phyloP scores from a whole-genome alignment of 2,888 invertebrate species.

The Drosophila mulleri region DNA sequence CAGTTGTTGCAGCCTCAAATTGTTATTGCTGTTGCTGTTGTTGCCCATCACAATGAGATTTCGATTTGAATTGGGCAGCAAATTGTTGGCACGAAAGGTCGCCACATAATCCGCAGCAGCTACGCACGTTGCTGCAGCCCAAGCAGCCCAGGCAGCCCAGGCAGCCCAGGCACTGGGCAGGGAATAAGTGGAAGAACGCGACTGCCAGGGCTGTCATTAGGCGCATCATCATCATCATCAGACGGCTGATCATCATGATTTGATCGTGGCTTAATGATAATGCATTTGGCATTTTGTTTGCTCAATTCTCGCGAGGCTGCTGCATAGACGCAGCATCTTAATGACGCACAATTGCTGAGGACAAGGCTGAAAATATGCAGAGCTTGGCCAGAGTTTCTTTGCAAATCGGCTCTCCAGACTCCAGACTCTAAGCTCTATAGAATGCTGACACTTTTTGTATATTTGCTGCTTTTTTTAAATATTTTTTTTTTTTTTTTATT shows the following conservation, averaged over 20 bases:
- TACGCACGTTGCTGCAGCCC: conserved; percentile 53
- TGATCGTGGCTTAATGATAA: conserved; percentile 66
- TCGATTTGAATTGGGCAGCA: conserved; percentile 57
- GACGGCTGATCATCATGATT: conserved; percentile 32
- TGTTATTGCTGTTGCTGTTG: conserved; percentile 19
- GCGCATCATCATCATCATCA: conserved; percentile 22
- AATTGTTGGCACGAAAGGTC: conserved; percentile 55
- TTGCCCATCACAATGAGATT: conserved; percentile 47
- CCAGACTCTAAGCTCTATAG: not conserved
- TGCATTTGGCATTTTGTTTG: conserved; percentile 71
- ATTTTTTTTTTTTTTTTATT: not conserved
- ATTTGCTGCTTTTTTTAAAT: not conserved
- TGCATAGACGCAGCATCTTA: conserved; percentile 54
- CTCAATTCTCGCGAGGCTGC: conserved; percentile 58
- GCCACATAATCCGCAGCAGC: conserved; percentile 51
- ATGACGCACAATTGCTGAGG: conserved; percentile 61
- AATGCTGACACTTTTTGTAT: conserved; percentile 35
- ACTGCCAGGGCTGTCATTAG: conserved; percentile 57
- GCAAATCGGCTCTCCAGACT: conserved; percentile 4
- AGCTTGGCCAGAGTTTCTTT: not conserved
- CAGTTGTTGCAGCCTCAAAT: conserved; percentile 29
- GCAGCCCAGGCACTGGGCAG: conserved; percentile 13
- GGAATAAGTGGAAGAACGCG: conserved; percentile 62
- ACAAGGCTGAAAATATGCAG: conserved; percentile 42
- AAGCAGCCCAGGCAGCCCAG: conserved; percentile 7